These are phyloP conservation scores for Agapornis roseicollis DNA, from an alignment of 2,113 vertebrate species.

Conservation along the genomic window DNA sequence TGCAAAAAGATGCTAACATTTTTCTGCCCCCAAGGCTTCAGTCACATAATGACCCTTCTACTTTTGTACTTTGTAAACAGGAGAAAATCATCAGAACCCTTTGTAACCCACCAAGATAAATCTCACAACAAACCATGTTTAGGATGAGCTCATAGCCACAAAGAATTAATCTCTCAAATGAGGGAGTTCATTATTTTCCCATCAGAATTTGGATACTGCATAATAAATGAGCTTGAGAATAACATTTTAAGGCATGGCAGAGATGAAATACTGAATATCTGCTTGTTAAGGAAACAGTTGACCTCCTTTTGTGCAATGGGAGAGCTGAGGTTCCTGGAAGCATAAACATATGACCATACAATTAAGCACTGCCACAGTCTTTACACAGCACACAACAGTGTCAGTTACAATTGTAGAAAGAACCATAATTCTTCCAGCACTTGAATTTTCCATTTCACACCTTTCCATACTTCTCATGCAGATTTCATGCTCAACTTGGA, in stretches of 20 bases:
- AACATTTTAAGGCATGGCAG: not conserved
- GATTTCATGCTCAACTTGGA: not conserved
- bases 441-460: not conserved
- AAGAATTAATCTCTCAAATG: not conserved
- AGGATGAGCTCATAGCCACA: not conserved
- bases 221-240: not conserved
- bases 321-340: not conserved
- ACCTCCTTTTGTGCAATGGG: not conserved
- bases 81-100: not conserved
- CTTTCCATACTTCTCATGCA: not conserved
- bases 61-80: not conserved
- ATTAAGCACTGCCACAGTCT: not conserved
- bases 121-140: not conserved
- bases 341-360: not conserved
- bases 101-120: not conserved
- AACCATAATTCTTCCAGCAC: not conserved
- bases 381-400: not conserved
- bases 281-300: not conserved
- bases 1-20: not conserved
- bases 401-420: not conserved
- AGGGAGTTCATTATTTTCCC: not conserved
- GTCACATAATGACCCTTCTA: not conserved
- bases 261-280: not conserved
- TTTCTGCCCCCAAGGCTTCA: not conserved
- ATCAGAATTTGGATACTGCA: not conserved